Evolutionary conservation across 2,888 invertebrate species (phyloP), one percentile per base, ranked within the genome.

Genomic region (Schizotus pectinicornis): DNA sequence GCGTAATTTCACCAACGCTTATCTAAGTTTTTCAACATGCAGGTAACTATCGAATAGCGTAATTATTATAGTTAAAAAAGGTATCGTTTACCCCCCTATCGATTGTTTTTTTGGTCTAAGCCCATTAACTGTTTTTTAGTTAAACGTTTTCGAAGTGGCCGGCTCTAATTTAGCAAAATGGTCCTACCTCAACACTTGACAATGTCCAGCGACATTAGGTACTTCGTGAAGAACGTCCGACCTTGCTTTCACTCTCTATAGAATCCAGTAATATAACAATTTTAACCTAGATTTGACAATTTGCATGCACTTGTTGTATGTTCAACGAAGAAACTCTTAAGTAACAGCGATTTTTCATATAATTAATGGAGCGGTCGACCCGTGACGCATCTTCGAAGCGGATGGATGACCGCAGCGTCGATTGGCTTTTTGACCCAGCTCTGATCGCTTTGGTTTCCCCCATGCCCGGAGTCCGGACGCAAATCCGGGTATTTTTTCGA

Each of bases 191-290:
- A 22, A 22, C 22, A 22, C 22, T 22, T 22, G 5, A 22, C 22
- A 22, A 22, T 22, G 22, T 22, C 5, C 22, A 22, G 5, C 22
- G 22, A 22, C 22, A 22, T 22, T 22, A 22, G 22, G 22, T 22
- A 22, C n/a, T n/a, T n/a, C 22, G 22, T 22, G 22, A 22, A 22
- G 22, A 22, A 22, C 22, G 42, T 31, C n/a, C 52, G 57, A 42
- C 57, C 57, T 57, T 57, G 57, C 57, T 57, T 57, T 57, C 57
- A 57, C 57, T 46, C 14, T 22, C 13, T 57, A 46, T 39, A 51
- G 50, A 57, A 47, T 54, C 54, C 54, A 47, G 46, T 38, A 54
- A 52, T 39, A 51, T 52, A 47, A 41, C 52, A 50, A 51, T 56
- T 50, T 56, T 50, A 56, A 56, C 56, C 56, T 56, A 56, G 50